Percentiles rank a stretch among this genome's conserved stretches.
phyloP scores from a whole-genome alignment of 2,888 invertebrate genomes.

The Plagodis dolabraria region DNA sequence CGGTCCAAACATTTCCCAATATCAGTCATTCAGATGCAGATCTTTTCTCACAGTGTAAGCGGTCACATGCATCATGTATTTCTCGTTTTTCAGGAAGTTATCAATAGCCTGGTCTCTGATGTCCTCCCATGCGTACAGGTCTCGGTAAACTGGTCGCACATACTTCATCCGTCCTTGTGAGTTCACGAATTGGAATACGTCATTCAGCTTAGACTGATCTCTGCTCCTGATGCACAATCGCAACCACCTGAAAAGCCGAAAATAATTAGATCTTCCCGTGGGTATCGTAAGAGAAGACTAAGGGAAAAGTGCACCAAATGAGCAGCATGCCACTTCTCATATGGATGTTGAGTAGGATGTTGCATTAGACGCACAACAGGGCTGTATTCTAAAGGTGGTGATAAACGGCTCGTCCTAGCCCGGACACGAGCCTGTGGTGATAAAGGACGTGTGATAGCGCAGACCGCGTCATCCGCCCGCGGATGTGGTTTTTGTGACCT shows the following conservation, averaged over 20 bases:
- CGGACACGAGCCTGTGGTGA: too few relatives aligned
- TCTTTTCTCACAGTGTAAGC: constrained; percentile 91
- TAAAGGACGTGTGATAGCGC: too few relatives aligned
- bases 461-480: too few relatives aligned
- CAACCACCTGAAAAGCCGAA: constrained; percentile 86
- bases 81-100: constrained; percentile 88
- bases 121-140: constrained; percentile 92
- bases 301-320: too few relatives aligned
- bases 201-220: constrained; percentile 87
- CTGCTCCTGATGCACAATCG: constrained; percentile 90
- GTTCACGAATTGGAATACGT: constrained; percentile 91
- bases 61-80: constrained; percentile 93
- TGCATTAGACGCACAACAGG: too few relatives aligned
- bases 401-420: too few relatives aligned
- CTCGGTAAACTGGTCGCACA: constrained; percentile 94
- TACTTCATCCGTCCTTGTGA: constrained; percentile 96
- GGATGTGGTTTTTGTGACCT: too few relatives aligned
- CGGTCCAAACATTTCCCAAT: constrained; percentile 22
- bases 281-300: too few relatives aligned
- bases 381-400: too few relatives aligned
- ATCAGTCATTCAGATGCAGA: constrained; percentile 81
- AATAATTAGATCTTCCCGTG: too few relatives aligned
- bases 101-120: constrained; percentile 88
- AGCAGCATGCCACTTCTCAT: too few relatives aligned
- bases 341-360: too few relatives aligned